Evolutionary conservation across 2,113 vertebrate species (phyloP).

Genomic region (Mesembrinibis cayennensis): DNA sequence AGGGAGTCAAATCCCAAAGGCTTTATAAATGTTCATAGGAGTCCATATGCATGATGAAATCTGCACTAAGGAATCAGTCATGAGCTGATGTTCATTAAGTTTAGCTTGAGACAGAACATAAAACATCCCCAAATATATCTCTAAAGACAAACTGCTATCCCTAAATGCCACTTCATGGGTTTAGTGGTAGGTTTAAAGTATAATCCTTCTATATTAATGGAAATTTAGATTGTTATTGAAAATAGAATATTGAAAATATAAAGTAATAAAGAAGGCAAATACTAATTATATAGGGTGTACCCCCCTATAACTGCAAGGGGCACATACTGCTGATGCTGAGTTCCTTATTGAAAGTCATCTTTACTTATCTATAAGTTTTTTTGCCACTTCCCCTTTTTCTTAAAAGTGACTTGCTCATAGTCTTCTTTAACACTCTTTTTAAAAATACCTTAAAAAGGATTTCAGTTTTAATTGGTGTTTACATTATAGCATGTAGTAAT

Average conservation of each 20-base stretch:
- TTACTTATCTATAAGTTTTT: not conserved
- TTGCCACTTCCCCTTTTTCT: not conserved
- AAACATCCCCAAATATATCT: not conserved
- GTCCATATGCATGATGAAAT: not conserved
- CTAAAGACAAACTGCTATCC: not conserved
- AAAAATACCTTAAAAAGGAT: not conserved
- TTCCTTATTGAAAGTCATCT: not conserved
- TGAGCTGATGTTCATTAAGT: not conserved
- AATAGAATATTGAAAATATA: not conserved
- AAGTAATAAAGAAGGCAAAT: not conserved
- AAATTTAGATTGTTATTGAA: not conserved
- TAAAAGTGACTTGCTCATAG: not conserved
- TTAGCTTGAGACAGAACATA: not conserved
- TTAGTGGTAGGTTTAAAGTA: not conserved
- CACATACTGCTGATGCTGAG: not conserved
- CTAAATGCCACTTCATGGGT: not conserved
- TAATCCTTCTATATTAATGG: not conserved
- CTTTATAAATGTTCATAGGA: not conserved
- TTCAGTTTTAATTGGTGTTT: not conserved
- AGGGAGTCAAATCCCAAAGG: not conserved
- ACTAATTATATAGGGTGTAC: not conserved
- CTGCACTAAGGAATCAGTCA: not conserved
- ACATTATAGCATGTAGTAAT: not conserved
- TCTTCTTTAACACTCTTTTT: not conserved
- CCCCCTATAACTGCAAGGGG: not conserved